Evolutionary conservation across 2,113 vertebrate species (phyloP).

Genomic region (Melanerpes aurifrons): DNA sequence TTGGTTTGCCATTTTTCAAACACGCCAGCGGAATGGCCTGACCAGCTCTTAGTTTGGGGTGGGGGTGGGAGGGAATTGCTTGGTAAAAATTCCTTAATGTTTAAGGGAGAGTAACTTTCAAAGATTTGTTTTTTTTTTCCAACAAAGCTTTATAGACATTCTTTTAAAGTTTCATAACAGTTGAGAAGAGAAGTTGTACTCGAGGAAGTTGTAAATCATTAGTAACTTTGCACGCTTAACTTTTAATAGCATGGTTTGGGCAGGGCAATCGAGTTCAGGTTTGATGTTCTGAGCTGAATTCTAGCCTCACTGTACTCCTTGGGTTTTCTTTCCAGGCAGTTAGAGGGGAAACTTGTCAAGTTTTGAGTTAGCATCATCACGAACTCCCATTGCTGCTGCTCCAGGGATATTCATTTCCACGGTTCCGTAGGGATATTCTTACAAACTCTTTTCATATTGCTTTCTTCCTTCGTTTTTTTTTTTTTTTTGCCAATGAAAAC

Average conservation of each 20-base stretch:
- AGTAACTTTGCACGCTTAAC: constrained; percentile 91
- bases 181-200: constrained; percentile 84
- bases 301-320: constrained; percentile 51
- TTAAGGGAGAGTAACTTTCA: constrained; percentile 93
- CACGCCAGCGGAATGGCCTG: constrained; percentile 78
- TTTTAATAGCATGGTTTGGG: constrained; percentile 91
- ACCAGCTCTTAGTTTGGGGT: constrained; percentile 82
- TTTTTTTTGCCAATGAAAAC: constrained; percentile 22
- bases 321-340: constrained; percentile 65
- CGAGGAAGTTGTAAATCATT: constrained; percentile 80
- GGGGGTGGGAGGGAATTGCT: constrained; percentile 84
- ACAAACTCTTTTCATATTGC: constrained; percentile 47
- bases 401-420: constrained; percentile 70
- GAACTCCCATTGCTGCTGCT: constrained; percentile 64
- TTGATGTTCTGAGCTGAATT: constrained; percentile 71
- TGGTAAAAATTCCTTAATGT: constrained; percentile 97
- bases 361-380: constrained; percentile 70
- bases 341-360: constrained; percentile 57
- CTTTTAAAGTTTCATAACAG: constrained; percentile 83
- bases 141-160: constrained; percentile 88
- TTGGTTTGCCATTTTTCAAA: constrained; percentile 75
- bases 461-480: constrained; percentile 46
- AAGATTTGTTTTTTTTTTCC: constrained; percentile 75
- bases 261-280: constrained; percentile 71
- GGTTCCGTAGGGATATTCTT: constrained; percentile 66